Conservation (phyloP, 2,113 vertebrate species). For the Antechinus flavipes region DNA sequence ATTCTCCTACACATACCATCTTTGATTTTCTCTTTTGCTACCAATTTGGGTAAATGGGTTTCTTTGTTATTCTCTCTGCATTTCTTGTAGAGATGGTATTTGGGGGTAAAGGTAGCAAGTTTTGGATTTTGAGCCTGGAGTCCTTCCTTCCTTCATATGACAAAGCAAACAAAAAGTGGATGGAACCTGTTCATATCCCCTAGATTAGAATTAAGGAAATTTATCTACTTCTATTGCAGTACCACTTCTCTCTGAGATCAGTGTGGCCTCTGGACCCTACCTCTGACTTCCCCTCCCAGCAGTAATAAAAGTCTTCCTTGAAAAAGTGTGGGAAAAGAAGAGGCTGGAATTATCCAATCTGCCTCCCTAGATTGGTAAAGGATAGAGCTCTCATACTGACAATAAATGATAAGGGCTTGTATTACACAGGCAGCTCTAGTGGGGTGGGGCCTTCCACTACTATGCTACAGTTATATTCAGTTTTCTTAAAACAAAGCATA, state of each 20-base stretch:
- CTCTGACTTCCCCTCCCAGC: neutral
- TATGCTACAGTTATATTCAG: neutral
- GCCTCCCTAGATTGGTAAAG: neutral
- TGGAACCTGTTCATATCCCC: neutral
- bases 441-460: neutral
- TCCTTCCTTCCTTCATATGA: neutral
- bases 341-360: neutral
- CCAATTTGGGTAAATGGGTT: neutral
- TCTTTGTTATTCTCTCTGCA: neutral
- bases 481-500: neutral
- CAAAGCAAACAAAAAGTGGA: neutral
- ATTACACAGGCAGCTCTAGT: neutral
- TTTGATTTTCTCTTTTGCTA: neutral
- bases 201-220: neutral
- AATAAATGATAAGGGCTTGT: neutral
- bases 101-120: neutral
- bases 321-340: neutral
- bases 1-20: neutral
- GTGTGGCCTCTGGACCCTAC: neutral
- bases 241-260: neutral
- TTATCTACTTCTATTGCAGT: neutral
- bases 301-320: neutral
- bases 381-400: too few relatives aligned
- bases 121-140: neutral
- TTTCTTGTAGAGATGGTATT: neutral